These are phyloP conservation scores for Agapornis roseicollis DNA, from an alignment of 2,113 vertebrate species.

Conservation along the genomic window DNA sequence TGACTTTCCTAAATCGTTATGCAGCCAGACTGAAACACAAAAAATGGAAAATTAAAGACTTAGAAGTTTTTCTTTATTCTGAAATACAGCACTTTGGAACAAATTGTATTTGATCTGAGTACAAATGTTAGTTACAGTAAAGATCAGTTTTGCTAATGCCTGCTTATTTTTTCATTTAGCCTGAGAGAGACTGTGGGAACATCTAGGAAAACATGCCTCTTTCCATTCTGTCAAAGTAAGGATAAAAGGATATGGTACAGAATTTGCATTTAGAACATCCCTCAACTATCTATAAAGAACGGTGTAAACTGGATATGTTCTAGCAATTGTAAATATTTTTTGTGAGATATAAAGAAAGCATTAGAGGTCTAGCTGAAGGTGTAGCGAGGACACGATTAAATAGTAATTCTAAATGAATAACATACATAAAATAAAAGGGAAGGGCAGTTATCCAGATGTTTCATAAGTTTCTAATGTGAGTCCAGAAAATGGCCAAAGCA, in stretches of 20 bases:
- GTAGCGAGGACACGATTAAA: neutral
- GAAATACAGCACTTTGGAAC: neutral
- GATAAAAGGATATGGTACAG: neutral
- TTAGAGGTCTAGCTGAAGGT: neutral
- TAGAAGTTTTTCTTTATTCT: neutral
- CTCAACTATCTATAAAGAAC: neutral
- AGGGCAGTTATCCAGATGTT: neutral
- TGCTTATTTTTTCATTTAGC: neutral
- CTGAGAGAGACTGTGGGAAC: neutral
- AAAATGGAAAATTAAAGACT: neutral
- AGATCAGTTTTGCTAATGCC: neutral
- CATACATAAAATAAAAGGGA: neutral
- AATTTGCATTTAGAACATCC: neutral
- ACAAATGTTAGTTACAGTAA: neutral
- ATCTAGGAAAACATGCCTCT: neutral
- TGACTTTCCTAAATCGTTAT: neutral
- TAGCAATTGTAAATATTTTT: neutral
- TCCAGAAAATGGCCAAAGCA: neutral
- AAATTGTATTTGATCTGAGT: neutral
- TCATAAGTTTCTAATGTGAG: neutral
- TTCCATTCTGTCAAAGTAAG: neutral
- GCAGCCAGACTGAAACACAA: neutral
- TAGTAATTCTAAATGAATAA: neutral
- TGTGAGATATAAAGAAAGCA: neutral
- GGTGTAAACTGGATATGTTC: neutral